These are phyloP conservation scores for Nemotelus nigrinus DNA, from an alignment of 2,888 invertebrate species.

Conservation along the genomic window DNA sequence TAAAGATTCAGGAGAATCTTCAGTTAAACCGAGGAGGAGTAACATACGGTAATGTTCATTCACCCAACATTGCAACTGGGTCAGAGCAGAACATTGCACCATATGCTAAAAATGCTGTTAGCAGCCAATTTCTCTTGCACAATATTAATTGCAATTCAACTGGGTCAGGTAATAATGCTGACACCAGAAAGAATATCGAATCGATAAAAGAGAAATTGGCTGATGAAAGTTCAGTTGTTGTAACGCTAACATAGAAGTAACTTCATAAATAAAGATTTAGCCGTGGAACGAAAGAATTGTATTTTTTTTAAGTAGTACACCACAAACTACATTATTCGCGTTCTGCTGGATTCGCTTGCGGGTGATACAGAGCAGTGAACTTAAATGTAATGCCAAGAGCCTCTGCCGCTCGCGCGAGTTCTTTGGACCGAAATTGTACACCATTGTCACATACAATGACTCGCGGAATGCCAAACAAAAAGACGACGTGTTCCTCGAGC, in stretches of 20 bases:
- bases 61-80: background rate
- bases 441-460: too few species aligned
- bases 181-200: background rate
- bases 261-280: background rate
- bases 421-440: too few species aligned
- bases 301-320: background rate
- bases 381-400: too few species aligned
- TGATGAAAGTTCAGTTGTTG: background rate
- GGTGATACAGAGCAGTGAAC: too few species aligned
- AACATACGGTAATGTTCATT: background rate
- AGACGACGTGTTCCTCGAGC: too few species aligned
- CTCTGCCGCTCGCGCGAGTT: too few species aligned
- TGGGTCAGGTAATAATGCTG: background rate
- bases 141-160: slow-evolving; percentile 4
- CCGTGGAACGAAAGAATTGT: background rate
- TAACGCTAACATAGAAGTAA: background rate
- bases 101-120: slow-evolving; percentile 3
- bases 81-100: background rate
- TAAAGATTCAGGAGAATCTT: background rate
- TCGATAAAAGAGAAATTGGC: background rate
- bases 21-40: slow-evolving; percentile 3
- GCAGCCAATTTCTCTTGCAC: background rate
- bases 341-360: too few species aligned
- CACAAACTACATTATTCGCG: background rate
- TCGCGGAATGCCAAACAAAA: too few species aligned